Percentiles rank a stretch among this genome's conserved stretches.
Conservation (phyloP, 2,888 invertebrate species). For the Tetramorium bicarinatum region DNA sequence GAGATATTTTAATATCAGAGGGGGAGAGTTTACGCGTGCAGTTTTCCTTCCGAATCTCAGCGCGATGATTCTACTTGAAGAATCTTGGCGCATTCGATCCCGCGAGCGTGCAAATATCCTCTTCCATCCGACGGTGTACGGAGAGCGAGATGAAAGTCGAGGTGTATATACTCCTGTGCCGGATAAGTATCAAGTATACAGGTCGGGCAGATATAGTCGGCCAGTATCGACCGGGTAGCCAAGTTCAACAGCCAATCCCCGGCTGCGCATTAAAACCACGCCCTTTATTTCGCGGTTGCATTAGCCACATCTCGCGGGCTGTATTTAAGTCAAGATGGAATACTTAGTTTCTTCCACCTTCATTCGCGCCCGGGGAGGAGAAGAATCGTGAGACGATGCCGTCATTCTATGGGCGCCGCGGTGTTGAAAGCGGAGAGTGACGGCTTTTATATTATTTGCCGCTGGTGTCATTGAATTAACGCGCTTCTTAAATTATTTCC, state of each 20-base stretch:
- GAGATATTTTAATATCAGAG: slow-evolving; percentile 5
- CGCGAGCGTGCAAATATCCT: slow-evolving; percentile 63
- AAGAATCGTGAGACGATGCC: slow-evolving; percentile 43
- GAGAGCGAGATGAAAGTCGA: slow-evolving; percentile 58
- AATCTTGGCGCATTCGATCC: slow-evolving; percentile 64
- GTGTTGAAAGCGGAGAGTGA: slow-evolving; percentile 37
- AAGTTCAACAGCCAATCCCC: slow-evolving; percentile 86
- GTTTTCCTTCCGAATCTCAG: slow-evolving; percentile 19
- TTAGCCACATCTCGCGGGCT: slow-evolving; percentile 82
- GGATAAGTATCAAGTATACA: slow-evolving; percentile 84
- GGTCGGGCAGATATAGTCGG: slow-evolving; percentile 82
- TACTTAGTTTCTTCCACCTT: slow-evolving; percentile 66
- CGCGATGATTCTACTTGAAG: slow-evolving; percentile 54
- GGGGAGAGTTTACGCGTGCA: background rate
- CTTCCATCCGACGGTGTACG: slow-evolving; percentile 37
- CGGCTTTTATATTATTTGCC: slow-evolving; percentile 51
- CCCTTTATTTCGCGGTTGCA: slow-evolving; percentile 86
- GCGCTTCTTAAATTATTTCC: slow-evolving; percentile 46
- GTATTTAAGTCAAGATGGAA: slow-evolving; percentile 73
- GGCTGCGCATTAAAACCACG: slow-evolving; percentile 86
- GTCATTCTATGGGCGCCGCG: slow-evolving; percentile 3
- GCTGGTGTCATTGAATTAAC: slow-evolving; percentile 42
- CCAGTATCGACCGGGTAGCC: slow-evolving; percentile 86
- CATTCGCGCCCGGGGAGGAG: slow-evolving; percentile 44
- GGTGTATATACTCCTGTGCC: slow-evolving; percentile 72